phyloP scores from a whole-genome alignment of 2,888 invertebrate species.

The Serrognathus titanus region DNA sequence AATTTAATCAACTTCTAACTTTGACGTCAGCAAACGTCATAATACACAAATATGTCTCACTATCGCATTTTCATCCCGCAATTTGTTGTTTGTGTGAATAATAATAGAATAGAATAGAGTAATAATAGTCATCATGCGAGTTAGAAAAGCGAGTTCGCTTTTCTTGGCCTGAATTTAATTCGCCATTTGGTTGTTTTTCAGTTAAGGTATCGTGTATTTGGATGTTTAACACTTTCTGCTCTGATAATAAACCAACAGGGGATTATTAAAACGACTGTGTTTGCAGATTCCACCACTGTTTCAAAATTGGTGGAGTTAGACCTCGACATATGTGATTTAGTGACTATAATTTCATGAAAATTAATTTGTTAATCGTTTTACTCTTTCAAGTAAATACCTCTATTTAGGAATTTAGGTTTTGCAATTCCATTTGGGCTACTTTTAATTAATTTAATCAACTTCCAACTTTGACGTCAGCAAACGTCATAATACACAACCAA shows the following conservation, averaged over 20 bases:
- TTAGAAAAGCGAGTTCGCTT: constrained; percentile 74
- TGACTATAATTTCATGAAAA: constrained; percentile 11
- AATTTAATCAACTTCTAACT: too few relatives aligned
- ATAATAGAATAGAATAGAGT: too few relatives aligned
- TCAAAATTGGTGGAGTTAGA: constrained; percentile 17
- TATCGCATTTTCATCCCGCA: too few relatives aligned
- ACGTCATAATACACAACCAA: too few relatives aligned
- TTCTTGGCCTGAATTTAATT: constrained; percentile 48
- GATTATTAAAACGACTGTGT: constrained; percentile 21
- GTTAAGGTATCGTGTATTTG: constrained; percentile 38
- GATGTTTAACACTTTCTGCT: constrained; percentile 57
- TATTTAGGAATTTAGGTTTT: constrained; percentile 35
- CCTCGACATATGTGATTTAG: constrained; percentile 23
- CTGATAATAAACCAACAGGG: constrained; percentile 54
- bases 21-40: too few relatives aligned
- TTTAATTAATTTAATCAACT: too few relatives aligned
- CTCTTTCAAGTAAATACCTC: constrained; percentile 26
- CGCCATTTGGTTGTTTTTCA: constrained; percentile 27
- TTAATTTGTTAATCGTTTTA: background rate
- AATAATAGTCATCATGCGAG: constrained; percentile 87
- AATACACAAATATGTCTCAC: too few relatives aligned
- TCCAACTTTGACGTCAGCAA: too few relatives aligned
- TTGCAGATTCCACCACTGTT: background rate
- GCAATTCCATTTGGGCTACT: constrained; percentile 23
- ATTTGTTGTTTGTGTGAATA: too few relatives aligned